Evolutionary conservation across 2,888 invertebrate species (phyloP), one percentile per base, ranked within the genome.

Genomic region (Oegoconia quadripuncta): DNA sequence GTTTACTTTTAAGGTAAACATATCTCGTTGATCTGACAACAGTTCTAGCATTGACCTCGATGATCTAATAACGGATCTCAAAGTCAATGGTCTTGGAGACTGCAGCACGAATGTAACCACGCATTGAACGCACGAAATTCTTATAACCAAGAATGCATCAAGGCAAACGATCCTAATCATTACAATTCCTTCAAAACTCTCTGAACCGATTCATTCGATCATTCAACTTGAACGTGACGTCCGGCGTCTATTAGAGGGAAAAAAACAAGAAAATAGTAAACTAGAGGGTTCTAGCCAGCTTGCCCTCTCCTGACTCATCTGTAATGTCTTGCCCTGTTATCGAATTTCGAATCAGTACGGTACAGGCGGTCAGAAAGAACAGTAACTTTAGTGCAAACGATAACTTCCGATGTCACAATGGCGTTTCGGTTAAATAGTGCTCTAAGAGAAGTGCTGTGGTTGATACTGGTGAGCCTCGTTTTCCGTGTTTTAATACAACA

Each of bases 141-240:
- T n/a, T n/a, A n/a, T n/a, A n/a, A n/a, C n/a, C n/a, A n/a, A n/a
- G n/a, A 33, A 23, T 33, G 14, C 15, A 33, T 17, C 9, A 12
- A n/a, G n/a, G n/a, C n/a, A 14, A 15, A 15, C 6, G 8, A 29
- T 33, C 23, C 15, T 29, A 34, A 41, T 39, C 13, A 15, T 8
- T 20, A 20, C n/a, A 32, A 32, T 32, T 15, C 3, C 56, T 52
- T 53, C 49, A 57, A 67, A 72, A 66, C n/a, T n/a, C n/a, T 65
- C 58, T 63, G 64, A 64, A 55, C 59, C 64, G 64, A 70, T 64
- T 43, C 36, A 48, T 70, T 66, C 70, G 80, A 79, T 71, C 78
- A 49, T 81, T 80, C 75, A 78, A 76, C 75, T 74, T 61, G 61
- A 56, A 79, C 83, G 84, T 84, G 84, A 81, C 77, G 64, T 80